Base-by-base conservation (phyloP, 2,797 vertebrate species). In the Typhlichthys eigenmanni region DNA sequence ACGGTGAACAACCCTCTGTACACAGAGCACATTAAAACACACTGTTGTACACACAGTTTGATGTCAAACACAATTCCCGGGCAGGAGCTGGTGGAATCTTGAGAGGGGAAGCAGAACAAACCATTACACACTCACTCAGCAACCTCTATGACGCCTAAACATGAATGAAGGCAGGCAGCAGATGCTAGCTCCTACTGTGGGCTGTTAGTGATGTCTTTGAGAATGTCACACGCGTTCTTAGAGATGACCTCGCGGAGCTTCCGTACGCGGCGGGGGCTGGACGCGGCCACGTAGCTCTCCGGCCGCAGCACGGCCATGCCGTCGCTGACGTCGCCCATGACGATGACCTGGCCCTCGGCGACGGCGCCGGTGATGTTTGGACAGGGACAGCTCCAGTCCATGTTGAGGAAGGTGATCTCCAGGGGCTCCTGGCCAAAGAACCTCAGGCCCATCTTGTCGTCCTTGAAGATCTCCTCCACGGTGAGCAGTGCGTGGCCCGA, bases 351-450 rank as follows among this genome's bases (percentile, higher is more conserved):
- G 1, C 92, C 91, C 38, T 96, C 95, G 1, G 91, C 87, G 2
- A 83, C 79, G 0, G 76, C 84, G 0, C 83, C 89, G 0, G 95
- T 98, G 87, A 99, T 91, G 47, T 99, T 99, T 43, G 96, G 98
- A 64, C 98, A 99, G 0, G 97, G 96, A 80, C 98, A 99, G 79
- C 87, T 93, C 96, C 96, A 96, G 93, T 99, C 95, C 91, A 98
- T 94, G 62, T 96, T 95, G 32, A 96, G 87, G 76, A 99, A 92
- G 0, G 96, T 98, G 77, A 99, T 93, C 85, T 99, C 96, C 9
- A 99, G 90, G 0, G 96, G 95, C 73, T 98, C 95, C 72, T 86
- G 94, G 55, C 96, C 95, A 53, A 99, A 91, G 88, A 98, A 98
- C 72, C 91, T 94, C 59, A 99, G 94, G 53, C 97, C 98, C 97